A percentile compares a stretch with the other conserved stretches of the same genome.
phyloP scores from a whole-genome alignment of 2,888 invertebrate genomes.

The Tridacna crocea region DNA sequence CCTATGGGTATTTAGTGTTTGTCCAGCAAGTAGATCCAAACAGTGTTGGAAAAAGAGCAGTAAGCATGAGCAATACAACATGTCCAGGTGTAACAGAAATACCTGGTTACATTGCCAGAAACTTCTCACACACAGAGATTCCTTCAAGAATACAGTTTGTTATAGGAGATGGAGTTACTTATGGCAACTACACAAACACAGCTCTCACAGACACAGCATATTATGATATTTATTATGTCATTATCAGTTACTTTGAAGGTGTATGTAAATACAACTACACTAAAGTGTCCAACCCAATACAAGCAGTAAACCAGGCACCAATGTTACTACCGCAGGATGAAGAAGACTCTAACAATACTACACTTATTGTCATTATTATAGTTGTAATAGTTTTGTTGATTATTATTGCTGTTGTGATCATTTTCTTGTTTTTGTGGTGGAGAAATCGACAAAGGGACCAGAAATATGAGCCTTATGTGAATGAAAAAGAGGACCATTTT shows the following conservation, averaged over 20 bases:
- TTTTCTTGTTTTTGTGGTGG: slow-evolving; percentile 70
- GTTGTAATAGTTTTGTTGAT: slow-evolving; percentile 66
- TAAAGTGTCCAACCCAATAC: slow-evolving; percentile 52
- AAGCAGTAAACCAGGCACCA: slow-evolving; percentile 31
- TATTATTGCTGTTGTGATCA: slow-evolving; percentile 63
- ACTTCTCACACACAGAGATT: slow-evolving; percentile 88
- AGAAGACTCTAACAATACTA: slow-evolving; percentile 34
- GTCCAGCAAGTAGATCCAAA: slow-evolving; percentile 87
- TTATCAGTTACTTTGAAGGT: slow-evolving; percentile 89
- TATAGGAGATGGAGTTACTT: slow-evolving; percentile 91
- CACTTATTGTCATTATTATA: slow-evolving; percentile 68
- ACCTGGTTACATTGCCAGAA: slow-evolving; percentile 86
- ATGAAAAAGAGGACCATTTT: slow-evolving; percentile 62
- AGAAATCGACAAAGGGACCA: slow-evolving; percentile 47
- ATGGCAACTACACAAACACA: slow-evolving; percentile 91
- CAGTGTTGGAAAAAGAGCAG: slow-evolving; percentile 82
- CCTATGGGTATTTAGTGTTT: slow-evolving; percentile 89
- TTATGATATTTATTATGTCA: slow-evolving; percentile 89
- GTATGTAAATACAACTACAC: slow-evolving; percentile 89
- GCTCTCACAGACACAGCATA: slow-evolving; percentile 88
- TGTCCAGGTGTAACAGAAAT: slow-evolving; percentile 48
- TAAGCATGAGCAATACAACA: slow-evolving; percentile 84
- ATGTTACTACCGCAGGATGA: slow-evolving; percentile 7
- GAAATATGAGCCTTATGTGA: slow-evolving; percentile 50
- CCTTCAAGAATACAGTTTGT: slow-evolving; percentile 87